Evolutionary conservation across 2,888 invertebrate genomes (phyloP).

Genomic region (Amblyjoppa fuscipennis): DNA sequence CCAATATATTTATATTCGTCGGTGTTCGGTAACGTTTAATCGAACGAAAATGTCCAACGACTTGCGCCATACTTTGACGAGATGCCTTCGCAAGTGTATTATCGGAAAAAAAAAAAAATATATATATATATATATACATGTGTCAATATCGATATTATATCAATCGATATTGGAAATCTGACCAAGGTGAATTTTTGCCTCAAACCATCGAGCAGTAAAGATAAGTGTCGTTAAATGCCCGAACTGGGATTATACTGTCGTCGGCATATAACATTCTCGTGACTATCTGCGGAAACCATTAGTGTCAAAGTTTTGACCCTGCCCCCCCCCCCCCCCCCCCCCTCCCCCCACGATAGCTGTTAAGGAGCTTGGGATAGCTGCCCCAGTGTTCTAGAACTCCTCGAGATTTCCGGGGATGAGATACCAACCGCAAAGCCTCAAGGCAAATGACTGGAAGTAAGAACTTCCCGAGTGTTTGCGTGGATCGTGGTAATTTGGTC

Average conservation of each 20-base stretch:
- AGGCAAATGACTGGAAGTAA: constrained; percentile 46
- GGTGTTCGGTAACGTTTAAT: constrained; percentile 7
- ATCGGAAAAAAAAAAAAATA: not conserved
- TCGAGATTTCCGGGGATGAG: constrained; percentile 18
- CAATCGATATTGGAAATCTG: not conserved
- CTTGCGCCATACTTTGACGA: not conserved
- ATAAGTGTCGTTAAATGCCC: constrained; percentile 40
- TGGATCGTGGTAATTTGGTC: constrained; percentile 33
- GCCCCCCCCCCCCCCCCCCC: not conserved
- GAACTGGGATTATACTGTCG: constrained; percentile 26
- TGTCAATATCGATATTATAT: not conserved
- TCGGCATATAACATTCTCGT: constrained; percentile 32
- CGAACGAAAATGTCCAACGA: not conserved
- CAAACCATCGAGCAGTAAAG: constrained; percentile 21
- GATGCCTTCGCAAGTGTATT: not conserved
- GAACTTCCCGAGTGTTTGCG: constrained; percentile 38
- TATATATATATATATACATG: too few species aligned
- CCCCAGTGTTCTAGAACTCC: constrained; percentile 29
- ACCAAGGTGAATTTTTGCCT: constrained; percentile 1
- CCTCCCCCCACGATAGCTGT: constrained; percentile 25
- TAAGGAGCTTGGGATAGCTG: constrained; percentile 28
- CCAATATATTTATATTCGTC: constrained; percentile 7
- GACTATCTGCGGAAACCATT: constrained; percentile 54
- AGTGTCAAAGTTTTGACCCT: constrained; percentile 45
- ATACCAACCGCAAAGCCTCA: constrained; percentile 15